Conservation (phyloP, 1,140 invertebrate genomes). For the Aphelenchoides avenae region DNA sequence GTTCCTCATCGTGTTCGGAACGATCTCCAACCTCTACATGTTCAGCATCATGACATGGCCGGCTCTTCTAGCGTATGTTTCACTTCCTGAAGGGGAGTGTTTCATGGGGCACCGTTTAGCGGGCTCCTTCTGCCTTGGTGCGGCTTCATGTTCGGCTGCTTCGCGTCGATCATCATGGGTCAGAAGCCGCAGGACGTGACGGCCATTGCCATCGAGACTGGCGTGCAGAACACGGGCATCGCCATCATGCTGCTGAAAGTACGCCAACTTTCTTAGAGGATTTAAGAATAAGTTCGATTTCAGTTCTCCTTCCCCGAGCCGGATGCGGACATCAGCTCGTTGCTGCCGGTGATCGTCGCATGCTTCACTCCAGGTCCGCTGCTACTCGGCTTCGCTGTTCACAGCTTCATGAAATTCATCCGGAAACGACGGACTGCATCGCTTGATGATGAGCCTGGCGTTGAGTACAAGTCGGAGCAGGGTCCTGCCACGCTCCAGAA, state of each 20-base stretch:
- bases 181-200: constrained; percentile 65
- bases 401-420: constrained; percentile 46
- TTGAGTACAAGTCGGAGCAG: too few relatives aligned
- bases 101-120: too few relatives aligned
- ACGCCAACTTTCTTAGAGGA: constrained; percentile 7
- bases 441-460: too few relatives aligned
- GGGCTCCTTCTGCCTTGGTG: constrained; percentile 79
- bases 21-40: constrained; percentile 82
- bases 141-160: constrained; percentile 74
- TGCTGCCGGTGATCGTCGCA: constrained; percentile 79
- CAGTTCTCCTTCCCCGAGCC: constrained; percentile 62
- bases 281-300: constrained; percentile 13
- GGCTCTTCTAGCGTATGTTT: constrained; percentile 46
- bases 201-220: constrained; percentile 85
- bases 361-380: constrained; percentile 88
- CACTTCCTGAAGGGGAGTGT: too few relatives aligned
- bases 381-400: constrained; percentile 56
- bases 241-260: constrained; percentile 74
- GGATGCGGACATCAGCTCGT: constrained; percentile 63
- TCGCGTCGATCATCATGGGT: constrained; percentile 45
- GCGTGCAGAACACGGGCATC: constrained; percentile 89
- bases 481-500: too few relatives aligned
- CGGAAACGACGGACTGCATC: too few relatives aligned
- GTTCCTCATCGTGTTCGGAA: constrained; percentile 84
- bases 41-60: constrained; percentile 77